Evolutionary conservation across 2,888 invertebrate genomes (phyloP), one percentile per base, ranked within the genome.

Genomic region (Ephialtes manifestator): DNA sequence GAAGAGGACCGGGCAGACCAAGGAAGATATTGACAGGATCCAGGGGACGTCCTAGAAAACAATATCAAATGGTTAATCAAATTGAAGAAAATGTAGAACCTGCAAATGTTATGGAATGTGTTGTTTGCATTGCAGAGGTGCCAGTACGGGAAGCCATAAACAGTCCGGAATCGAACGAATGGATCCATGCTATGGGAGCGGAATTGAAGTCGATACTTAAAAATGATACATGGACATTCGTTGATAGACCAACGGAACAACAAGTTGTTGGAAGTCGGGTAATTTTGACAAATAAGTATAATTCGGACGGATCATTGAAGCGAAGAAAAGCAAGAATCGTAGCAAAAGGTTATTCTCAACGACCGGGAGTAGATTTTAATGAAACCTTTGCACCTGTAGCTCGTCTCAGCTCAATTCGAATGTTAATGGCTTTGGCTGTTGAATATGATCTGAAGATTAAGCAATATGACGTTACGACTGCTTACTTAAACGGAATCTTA

Each of bases 381-480:
- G 31, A 31, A 31, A 31, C 31, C 31, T n/a, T n/a, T n/a, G n/a
- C n/a, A n/a, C n/a, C n/a, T n/a, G n/a, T n/a, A n/a, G n/a, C n/a
- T n/a, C n/a, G 2, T 31, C 31, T 31, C 31, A 31, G 31, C 31
- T 31, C 31, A 31, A 31, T 31, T 31, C 2, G 31, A 31, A 31
- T 31, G 5, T 31, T 31, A 31, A 31, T 31, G 31, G 31, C 31
- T 31, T 31, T 5, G 31, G 31, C 31, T 31, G 31, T 31, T 31
- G 31, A 31, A 31, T 31, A 31, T 31, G 31, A 31, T 31, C 31
- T 31, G 31, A 31, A 31, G 31, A 31, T 31, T 5, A 31, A 31
- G 31, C 90, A 90, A 35, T 79, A 88, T 15, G 89, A 90, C 51
- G 78, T 90, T 7, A 81, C 84, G 0, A 89, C 87, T 1, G 89